phyloP scores from a whole-genome alignment of 2,888 invertebrate genomes.

The Scaptomyza tumidula region DNA sequence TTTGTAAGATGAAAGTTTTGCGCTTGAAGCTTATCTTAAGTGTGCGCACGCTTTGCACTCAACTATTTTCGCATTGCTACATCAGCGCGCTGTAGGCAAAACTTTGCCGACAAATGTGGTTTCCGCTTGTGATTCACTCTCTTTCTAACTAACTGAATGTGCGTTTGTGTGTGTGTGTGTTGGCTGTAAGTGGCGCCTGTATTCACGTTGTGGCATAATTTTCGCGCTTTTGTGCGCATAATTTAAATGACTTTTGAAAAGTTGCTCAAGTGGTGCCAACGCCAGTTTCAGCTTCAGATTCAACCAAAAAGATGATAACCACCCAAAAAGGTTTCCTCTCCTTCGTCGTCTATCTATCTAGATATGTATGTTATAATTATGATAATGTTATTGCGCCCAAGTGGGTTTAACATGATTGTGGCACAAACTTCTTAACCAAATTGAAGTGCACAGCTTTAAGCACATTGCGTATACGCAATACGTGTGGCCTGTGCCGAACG shows the following conservation, averaged over 20 bases:
- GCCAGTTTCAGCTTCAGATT: slow-evolving; percentile 25
- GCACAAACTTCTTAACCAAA: slow-evolving; percentile 47
- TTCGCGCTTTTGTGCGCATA: slow-evolving; percentile 77
- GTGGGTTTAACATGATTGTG: slow-evolving; percentile 63
- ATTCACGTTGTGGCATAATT: slow-evolving; percentile 74
- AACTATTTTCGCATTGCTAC: slow-evolving; percentile 63
- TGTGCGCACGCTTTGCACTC: slow-evolving; percentile 76
- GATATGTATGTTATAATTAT: slow-evolving; percentile 66
- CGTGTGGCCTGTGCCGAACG: slow-evolving; percentile 31
- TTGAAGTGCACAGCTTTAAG: slow-evolving; percentile 43
- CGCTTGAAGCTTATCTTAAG: slow-evolving; percentile 77
- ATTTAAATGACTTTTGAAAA: slow-evolving; percentile 80
- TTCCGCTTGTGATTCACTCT: slow-evolving; percentile 50
- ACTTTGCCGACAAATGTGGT: slow-evolving; percentile 73
- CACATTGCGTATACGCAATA: slow-evolving; percentile 59
- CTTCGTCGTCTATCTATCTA: slow-evolving; percentile 10
- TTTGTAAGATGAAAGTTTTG: slow-evolving; percentile 78
- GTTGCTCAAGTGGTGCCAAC: slow-evolving; percentile 65
- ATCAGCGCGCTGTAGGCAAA: slow-evolving; percentile 52
- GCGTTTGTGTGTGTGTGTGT: slow-evolving; percentile 20
- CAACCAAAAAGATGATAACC: slow-evolving; percentile 59
- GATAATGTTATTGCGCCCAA: slow-evolving; percentile 77
- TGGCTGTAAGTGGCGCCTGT: slow-evolving; percentile 74
- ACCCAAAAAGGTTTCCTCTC: slow-evolving; percentile 34
- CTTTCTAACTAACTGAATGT: slow-evolving; percentile 10